Evolutionary conservation across 2,888 invertebrate species (phyloP), one percentile per base, ranked within the genome.

Genomic region (Campoplex capitator): DNA sequence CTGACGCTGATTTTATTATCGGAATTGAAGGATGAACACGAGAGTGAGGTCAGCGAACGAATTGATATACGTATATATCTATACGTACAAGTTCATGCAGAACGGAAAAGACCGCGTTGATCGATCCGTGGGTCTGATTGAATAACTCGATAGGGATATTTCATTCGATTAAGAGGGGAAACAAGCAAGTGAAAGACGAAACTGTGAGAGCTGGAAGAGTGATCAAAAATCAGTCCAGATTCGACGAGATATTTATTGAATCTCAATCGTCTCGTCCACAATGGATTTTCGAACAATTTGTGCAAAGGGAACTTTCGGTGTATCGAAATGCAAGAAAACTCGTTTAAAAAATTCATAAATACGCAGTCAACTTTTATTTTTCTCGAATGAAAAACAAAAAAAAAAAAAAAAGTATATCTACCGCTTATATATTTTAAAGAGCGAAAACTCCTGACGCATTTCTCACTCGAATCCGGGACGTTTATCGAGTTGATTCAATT

Each of bases 1-100:
- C 76, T 76, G 76, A 48, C 79, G 80, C 42, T 83, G 83, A 86
- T 86, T 86, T 83, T 83, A 83, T 86, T 83, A 86, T 86, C 86
- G 83, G 80, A 83, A 83, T 83, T 65, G 80, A 38, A 79, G 65
- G 74, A 48, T 18, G 51, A 51, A 32, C 48, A 35, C 48, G 70
- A 48, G 13, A 48, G 71, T 28, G 45, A 32, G 74, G 56, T 74
- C 74, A 32, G 42, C 65, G 76, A 48, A 32, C 48, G 32, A 62
- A 65, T 35, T 68, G 51, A 79, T 58, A 58, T 54, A 77, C 3
- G 23, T 54, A 54, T 9, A 7, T 7, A 48, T 35, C 9, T 23
- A 13, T 45, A 11, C 38, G 38, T 38, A 54, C 23, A 28, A 32
- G 23, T 67, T 35, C 8, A 4, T 18, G 68, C 68, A n/a, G 38